Evolutionary conservation across 2,797 vertebrate species (phyloP).

Genomic region (Cossypha dichroa): DNA sequence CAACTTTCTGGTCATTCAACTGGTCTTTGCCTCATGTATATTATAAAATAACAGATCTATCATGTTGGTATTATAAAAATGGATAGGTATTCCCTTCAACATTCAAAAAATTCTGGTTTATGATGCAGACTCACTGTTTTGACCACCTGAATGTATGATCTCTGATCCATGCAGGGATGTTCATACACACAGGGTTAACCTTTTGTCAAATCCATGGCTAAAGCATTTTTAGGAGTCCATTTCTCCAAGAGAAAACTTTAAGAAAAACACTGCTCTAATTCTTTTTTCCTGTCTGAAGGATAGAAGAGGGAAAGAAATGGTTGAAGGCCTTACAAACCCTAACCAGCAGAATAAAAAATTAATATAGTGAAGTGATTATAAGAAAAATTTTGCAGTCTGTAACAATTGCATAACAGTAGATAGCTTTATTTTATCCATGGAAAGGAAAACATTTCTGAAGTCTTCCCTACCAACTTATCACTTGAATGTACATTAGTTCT

Average conservation of each 20-base stretch:
- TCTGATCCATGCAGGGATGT: rapidly evolving
- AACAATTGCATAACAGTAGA: neutral
- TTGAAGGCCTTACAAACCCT: neutral
- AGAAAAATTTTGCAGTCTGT: neutral
- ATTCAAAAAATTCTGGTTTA: neutral
- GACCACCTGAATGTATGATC: neutral
- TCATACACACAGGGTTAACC: neutral
- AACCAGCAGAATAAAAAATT: neutral
- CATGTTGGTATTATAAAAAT: neutral
- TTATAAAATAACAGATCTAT: neutral
- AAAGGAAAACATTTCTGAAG: neutral
- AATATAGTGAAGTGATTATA: neutral
- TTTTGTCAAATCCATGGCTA: neutral
- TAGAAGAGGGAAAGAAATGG: neutral
- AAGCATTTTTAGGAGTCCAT: neutral
- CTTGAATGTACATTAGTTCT: neutral
- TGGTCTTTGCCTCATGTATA: neutral
- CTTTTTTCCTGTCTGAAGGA: neutral
- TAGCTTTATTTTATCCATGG: neutral
- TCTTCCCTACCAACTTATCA: neutral
- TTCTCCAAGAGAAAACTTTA: neutral
- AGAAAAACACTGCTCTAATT: neutral
- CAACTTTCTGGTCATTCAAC: neutral
- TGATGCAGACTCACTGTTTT: neutral
- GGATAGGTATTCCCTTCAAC: neutral